Percentiles rank a stretch among this genome's conserved stretches.
These are phyloP conservation scores for Ophraella communa DNA, from an alignment of 2,888 invertebrate species.

Conservation along the genomic window DNA sequence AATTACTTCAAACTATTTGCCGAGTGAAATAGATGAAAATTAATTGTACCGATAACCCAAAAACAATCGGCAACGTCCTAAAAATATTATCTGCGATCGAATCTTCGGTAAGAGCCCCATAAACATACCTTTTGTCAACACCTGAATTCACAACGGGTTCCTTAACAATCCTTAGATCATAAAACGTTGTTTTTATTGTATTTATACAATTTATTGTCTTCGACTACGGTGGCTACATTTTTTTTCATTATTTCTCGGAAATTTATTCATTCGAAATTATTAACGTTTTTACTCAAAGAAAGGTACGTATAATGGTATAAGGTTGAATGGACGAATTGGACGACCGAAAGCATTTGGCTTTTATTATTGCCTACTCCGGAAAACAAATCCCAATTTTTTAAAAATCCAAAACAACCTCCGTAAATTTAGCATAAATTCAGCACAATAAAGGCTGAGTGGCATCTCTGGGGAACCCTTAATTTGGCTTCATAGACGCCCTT, in stretches of 20 bases:
- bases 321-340: neutral
- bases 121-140: constrained; percentile 58
- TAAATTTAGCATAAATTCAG: too few relatives aligned
- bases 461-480: too few relatives aligned
- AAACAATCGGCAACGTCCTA: constrained; percentile 30
- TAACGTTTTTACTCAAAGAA: constrained; percentile 16
- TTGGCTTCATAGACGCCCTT: too few relatives aligned
- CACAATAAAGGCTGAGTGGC: too few relatives aligned
- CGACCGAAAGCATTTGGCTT: too few relatives aligned
- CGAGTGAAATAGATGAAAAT: too few relatives aligned
- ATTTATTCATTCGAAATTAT: constrained; percentile 41
- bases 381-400: too few relatives aligned
- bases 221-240: constrained; percentile 52
- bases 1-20: too few relatives aligned
- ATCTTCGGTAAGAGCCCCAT: constrained; percentile 51
- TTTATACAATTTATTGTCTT: constrained; percentile 56
- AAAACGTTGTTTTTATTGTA: constrained; percentile 58
- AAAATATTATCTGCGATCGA: constrained; percentile 52
- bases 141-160: constrained; percentile 52
- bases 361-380: too few relatives aligned
- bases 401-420: too few relatives aligned
- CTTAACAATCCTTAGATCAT: constrained; percentile 51
- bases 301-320: neutral
- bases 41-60: neutral
- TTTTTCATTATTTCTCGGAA: constrained; percentile 51